Base-by-base conservation (phyloP, 2,888 invertebrate species). In the Drosophila flavopinicola region DNA sequence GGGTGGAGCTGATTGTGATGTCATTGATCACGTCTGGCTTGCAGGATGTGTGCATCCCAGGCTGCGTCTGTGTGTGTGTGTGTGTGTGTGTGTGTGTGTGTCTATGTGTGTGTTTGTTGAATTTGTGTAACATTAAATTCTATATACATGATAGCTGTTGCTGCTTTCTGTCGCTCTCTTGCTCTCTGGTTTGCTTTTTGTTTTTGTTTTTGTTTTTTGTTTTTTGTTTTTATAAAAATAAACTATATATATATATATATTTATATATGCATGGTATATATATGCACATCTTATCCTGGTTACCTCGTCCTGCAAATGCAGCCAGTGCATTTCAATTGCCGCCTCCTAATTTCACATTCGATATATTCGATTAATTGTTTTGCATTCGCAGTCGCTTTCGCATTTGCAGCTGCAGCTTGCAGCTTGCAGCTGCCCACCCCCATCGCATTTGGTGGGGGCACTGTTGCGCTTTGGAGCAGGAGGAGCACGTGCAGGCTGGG, bases 141-240 rank as follows among this genome's bases (percentile, higher is more conserved):
- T 66, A 66, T 66, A 48, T 59, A 66, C 66, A 66, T 47, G 44
- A 42, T 52, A 59, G 37, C 33, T 44, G 59, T 37, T 48, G 25
- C 24, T 29, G 25, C 15, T 11, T 23, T 6, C 41, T 29, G 11
- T 35, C 20, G 7, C 25, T 37, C 9, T 11, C 20, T 38, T 11
- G n/a, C 23, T 23, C 13, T 29, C 10, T 6, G 3, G 29, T 29
- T 15, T 23, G 25, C 23, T 10, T 6, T 30, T 33, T 35, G 38
- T 25, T 17, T 11, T n/a, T n/a, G n/a, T 10, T 6, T 30, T 33
- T 35, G 38, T 25, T 17, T 11, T 29, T 15, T 23, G 25, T 15
- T 10, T 6, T 30, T 33, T 35, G 38, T 25, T 17, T 24, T 48
- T 66, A 66, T 39, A 66, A 66, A 66, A 66, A 67, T 67, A 66